Evolutionary conservation across 2,888 invertebrate species (phyloP).

Genomic region (Brachyopa scutellaris): DNA sequence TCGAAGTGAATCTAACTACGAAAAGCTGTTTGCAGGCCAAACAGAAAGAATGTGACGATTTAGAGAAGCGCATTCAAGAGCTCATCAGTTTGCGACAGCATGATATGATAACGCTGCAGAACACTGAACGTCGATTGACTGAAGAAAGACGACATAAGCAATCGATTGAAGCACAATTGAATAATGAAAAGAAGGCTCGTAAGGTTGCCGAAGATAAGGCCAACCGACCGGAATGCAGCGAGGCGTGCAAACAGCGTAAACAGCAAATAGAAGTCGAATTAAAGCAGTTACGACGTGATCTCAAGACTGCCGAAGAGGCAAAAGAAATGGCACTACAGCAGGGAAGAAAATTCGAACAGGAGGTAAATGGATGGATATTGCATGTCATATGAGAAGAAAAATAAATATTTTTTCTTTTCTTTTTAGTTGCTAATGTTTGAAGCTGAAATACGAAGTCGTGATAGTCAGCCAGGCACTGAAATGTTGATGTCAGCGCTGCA

Average conservation of each 20-base stretch:
- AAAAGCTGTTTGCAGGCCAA: conserved; percentile 91
- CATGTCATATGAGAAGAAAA: background rate
- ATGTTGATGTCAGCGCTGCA: conserved; percentile 90
- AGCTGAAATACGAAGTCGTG: conserved; percentile 80
- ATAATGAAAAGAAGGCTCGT: conserved; percentile 88
- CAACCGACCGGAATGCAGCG: conserved; percentile 85
- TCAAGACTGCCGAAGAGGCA: conserved; percentile 86
- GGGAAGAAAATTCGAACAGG: conserved; percentile 81
- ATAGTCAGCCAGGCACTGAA: conserved; percentile 85
- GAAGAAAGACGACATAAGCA: conserved; percentile 91
- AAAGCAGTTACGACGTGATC: conserved; percentile 86
- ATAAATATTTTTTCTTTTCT: background rate
- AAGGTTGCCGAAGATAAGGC: conserved; percentile 83
- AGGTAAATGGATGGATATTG: conserved; percentile 74
- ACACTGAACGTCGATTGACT: conserved; percentile 90
- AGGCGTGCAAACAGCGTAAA: conserved; percentile 86
- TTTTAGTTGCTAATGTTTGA: conserved; percentile 80
- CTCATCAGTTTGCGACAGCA: conserved; percentile 87
- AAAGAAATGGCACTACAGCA: conserved; percentile 82
- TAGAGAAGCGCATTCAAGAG: conserved; percentile 92
- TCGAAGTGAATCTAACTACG: conserved; percentile 84
- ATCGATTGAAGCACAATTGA: conserved; percentile 88
- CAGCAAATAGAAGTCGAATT: conserved; percentile 87
- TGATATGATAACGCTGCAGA: conserved; percentile 90
- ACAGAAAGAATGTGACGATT: conserved; percentile 89